Evolutionary conservation across 2,797 vertebrate genomes (phyloP), one percentile per base, ranked within the genome.

Genomic region (Danio albolineatus): DNA sequence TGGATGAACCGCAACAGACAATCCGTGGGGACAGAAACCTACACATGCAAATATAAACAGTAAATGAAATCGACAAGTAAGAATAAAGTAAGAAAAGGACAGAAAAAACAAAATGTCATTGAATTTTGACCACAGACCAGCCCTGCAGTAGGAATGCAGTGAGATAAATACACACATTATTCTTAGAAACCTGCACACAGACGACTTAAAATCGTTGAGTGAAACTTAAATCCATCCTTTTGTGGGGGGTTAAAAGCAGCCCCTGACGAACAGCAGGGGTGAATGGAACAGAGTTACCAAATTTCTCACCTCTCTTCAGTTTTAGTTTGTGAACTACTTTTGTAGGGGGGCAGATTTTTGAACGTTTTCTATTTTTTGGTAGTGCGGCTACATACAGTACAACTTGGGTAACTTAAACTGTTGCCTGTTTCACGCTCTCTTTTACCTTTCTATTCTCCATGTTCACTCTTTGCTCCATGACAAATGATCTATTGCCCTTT

Each of bases 361-460:
- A 84, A 84, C 87, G 92, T 72, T 93, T 95, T 96, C 95, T 51
- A n/a, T 10, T 51, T 93, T 95, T 96, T 95, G 95, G 96, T 97
- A 97, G 97, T 97, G 96, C 92, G 94, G 95, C 96, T 98, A 98
- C 95, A 95, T 96, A 97, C 96, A 97, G 96, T 97, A 97, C 95
- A 96, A 97, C 94, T 96, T 95, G 95, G 95, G 95, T 95, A 94
- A 96, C 92, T 92, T 95, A 89, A 80, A 89, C 92, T 91, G 93
- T 91, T 90, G 83, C 67, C 94, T 95, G 91, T 90, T 91, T 93
- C 94, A 93, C 93, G 92, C 92, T 91, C 93, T 82, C 74, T 73
- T 79, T 59, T 54, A 56, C 67, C 72, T 59, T 73, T 80, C 71
- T 80, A 71, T 76, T 54, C 59, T 77, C 59, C 80, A 64, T 46